phyloP scores from a whole-genome alignment of 2,888 invertebrate species.

The Nasonovia ribisnigri region DNA sequence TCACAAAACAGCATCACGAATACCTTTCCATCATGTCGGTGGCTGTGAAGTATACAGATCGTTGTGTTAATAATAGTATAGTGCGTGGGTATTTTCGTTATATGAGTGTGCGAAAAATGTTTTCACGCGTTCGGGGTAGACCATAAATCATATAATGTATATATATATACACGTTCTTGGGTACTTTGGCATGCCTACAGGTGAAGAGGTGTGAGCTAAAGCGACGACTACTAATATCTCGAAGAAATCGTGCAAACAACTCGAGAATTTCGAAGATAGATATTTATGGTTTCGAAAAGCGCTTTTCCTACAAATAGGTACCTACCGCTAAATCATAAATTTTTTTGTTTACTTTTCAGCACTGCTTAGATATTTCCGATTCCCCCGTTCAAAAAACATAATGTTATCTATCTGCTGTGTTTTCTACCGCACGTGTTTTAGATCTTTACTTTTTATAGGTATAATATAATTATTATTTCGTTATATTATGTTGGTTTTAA shows the following conservation, averaged over 20 bases:
- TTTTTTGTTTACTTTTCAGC: background rate
- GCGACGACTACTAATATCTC: background rate
- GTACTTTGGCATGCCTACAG: background rate
- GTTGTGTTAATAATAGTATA: background rate
- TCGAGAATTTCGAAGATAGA: background rate
- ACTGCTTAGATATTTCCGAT: background rate
- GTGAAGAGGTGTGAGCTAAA: background rate
- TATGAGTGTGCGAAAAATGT: conserved; percentile 1
- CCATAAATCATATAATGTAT: conserved; percentile 21
- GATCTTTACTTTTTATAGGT: background rate
- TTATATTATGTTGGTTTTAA: background rate
- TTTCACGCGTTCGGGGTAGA: conserved; percentile 20
- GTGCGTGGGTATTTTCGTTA: background rate
- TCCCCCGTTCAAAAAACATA: background rate
- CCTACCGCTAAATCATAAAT: background rate
- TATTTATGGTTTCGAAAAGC: background rate
- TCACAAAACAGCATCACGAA: conserved; percentile 33
- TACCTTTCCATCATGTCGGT: background rate
- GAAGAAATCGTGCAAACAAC: conserved; percentile 19
- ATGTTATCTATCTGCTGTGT: background rate
- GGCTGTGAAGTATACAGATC: conserved; percentile 2
- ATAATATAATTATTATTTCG: background rate
- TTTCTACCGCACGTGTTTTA: no score
- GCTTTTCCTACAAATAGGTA: background rate
- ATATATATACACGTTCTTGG: background rate